Conservation (phyloP, 35 echinoderm and acorn worm genomes). For the Apostichopus parvimensis region DNA sequence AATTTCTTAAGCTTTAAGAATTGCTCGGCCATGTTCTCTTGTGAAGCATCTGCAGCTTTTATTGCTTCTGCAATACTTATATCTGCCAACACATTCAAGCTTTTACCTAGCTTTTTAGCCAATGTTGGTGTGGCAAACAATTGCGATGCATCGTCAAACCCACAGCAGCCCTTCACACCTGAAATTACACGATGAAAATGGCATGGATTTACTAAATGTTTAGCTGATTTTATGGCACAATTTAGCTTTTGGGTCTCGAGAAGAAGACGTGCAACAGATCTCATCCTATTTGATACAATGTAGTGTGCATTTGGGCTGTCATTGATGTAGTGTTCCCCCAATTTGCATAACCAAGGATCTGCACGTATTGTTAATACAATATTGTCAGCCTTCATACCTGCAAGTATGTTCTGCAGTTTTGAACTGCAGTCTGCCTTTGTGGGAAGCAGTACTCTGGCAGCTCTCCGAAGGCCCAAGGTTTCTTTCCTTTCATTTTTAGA, state of each 20-base stretch:
- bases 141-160: background rate
- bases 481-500: background rate
- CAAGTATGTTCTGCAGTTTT: slow-evolving; percentile 1
- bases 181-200: background rate
- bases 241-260: slow-evolving; percentile 12
- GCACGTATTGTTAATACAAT: slow-evolving; percentile 9
- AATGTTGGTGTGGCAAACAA: background rate
- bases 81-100: background rate
- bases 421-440: background rate
- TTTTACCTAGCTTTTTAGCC: slow-evolving; percentile 26
- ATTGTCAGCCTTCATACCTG: slow-evolving; percentile 10
- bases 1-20: background rate
- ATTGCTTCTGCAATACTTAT: slow-evolving; percentile 22
- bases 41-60: background rate
- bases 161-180: background rate
- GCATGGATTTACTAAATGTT: background rate
- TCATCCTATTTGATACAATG: background rate
- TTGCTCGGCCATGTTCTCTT: background rate
- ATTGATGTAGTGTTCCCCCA: background rate
- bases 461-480: too few relatives aligned
- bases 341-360: background rate
- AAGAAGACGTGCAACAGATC: slow-evolving; percentile 14
- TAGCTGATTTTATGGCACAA: background rate
- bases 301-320: slow-evolving; percentile 1
- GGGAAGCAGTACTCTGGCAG: background rate